Evolutionary conservation across 2,113 vertebrate species (phyloP), one percentile per base, ranked within the genome.

Genomic region (Zeus faber): DNA sequence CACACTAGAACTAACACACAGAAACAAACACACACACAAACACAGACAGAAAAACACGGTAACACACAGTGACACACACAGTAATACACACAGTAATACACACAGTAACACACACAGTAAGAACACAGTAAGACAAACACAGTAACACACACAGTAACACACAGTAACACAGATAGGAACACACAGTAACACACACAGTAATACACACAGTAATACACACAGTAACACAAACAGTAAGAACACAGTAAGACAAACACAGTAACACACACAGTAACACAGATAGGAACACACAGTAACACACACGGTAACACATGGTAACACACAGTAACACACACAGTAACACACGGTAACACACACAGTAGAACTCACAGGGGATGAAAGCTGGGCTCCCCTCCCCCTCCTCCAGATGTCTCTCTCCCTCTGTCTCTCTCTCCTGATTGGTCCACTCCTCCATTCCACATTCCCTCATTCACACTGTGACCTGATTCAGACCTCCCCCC

Each of bases 311-410:
- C 2, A 11, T 5, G 9, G 9, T 8, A 33, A 24, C 18, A 37
- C 31, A 51, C 29, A 37, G 17, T 13, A 5, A 18, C 39, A 41
- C 16, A 18, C 39, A 41, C 16, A 3, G 13, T 16, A 2, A 40
- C 37, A 40, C 14, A 40, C 37, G 6, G 6, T 6, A 5, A 40
- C n/a, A n/a, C n/a, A 40, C n/a, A 77, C 45, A 69, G 54, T 53
- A 56, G 35, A 58, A 55, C 67, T 64, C 72, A 72, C 11, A 39
- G 63, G 41, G 76, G 82, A 80, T 77, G 65, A 84, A 84, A 77
- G 82, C 70, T 24, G 21, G 68, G 64, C 68, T 21, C 62, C 54
- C 69, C 57, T 80, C 77, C 46, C 48, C 58, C 64, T 68, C 69
- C 56, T 68, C 46, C 67, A 72, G 67, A 84, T 80, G 67, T 9